Conservation (phyloP, 2,888 invertebrate genomes). For the Eulithis prunata region DNA sequence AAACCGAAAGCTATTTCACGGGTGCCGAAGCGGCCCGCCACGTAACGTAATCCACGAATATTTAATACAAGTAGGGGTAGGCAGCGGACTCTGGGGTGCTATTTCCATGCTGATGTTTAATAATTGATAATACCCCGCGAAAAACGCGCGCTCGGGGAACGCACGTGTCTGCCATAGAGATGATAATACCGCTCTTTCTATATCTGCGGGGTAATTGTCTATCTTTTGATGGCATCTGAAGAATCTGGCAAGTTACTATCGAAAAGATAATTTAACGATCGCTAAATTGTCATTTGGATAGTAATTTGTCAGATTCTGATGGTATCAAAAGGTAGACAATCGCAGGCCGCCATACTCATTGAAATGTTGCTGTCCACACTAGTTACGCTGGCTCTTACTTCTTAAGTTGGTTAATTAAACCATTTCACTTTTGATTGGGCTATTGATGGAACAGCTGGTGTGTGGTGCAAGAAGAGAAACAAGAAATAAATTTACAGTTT, state of each 20-base stretch:
- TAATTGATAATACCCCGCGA: constrained; percentile 84
- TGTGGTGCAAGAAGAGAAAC: too few species aligned
- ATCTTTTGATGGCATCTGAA: too few species aligned
- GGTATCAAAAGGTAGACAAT: too few species aligned
- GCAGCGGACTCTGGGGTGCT: constrained; percentile 79
- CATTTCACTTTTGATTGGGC: background rate
- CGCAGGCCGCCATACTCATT: too few species aligned
- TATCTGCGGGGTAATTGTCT: background rate
- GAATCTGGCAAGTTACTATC: too few species aligned
- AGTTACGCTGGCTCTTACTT: background rate
- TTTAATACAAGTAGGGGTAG: constrained; percentile 77
- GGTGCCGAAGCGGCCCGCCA: constrained; percentile 62
- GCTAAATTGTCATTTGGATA: too few species aligned
- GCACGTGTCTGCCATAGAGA: constrained; percentile 52
- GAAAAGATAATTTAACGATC: too few species aligned
- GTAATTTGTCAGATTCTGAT: too few species aligned
- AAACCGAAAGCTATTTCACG: constrained; percentile 83
- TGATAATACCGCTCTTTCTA: constrained; percentile 49
- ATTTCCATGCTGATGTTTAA: constrained; percentile 84
- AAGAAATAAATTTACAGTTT: too few species aligned
- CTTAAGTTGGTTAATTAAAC: background rate
- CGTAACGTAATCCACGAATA: constrained; percentile 76
- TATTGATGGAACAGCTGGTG: too few species aligned
- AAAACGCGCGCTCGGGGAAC: constrained; percentile 74
- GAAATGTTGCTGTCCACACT: too few species aligned